Evolutionary conservation across 2,888 invertebrate species (phyloP).

Genomic region (Mimas tiliae): DNA sequence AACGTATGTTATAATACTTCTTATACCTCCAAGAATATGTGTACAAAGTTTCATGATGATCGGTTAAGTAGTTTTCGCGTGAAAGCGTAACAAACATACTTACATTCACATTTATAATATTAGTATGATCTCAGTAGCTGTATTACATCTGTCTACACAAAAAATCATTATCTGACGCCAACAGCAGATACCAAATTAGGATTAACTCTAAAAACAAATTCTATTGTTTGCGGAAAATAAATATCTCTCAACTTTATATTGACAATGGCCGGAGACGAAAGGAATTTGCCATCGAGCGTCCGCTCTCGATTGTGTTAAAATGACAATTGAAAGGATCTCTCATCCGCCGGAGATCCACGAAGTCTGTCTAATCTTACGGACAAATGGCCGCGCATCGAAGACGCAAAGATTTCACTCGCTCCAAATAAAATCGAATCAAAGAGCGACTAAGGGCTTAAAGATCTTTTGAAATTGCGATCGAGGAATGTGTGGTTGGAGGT

Average conservation of each 20-base stretch:
- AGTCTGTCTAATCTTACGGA: constrained; percentile 7
- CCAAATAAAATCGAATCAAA: constrained; percentile 11
- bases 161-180: constrained; percentile 9
- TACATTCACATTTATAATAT: no score
- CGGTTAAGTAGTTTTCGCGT: no score
- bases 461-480: background rate
- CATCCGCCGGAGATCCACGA: background rate
- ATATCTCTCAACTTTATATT: constrained; percentile 16
- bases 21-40: no score
- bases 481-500: no score
- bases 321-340: constrained; percentile 14
- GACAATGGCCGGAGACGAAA: constrained; percentile 11
- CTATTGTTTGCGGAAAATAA: constrained; percentile 14
- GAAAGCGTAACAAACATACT: no score
- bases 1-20: no score
- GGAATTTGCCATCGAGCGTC: constrained; percentile 22
- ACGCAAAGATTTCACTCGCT: constrained; percentile 13
- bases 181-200: constrained; percentile 9
- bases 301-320: constrained; percentile 17
- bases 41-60: no score
- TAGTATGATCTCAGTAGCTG: no score
- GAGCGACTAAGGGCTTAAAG: background rate
- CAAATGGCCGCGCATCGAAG: background rate
- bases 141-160: background rate
- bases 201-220: constrained; percentile 14